Percentiles rank a stretch among this genome's conserved stretches.
Conservation (phyloP, 2,888 invertebrate species). For the Drosophila villosipedis region DNA sequence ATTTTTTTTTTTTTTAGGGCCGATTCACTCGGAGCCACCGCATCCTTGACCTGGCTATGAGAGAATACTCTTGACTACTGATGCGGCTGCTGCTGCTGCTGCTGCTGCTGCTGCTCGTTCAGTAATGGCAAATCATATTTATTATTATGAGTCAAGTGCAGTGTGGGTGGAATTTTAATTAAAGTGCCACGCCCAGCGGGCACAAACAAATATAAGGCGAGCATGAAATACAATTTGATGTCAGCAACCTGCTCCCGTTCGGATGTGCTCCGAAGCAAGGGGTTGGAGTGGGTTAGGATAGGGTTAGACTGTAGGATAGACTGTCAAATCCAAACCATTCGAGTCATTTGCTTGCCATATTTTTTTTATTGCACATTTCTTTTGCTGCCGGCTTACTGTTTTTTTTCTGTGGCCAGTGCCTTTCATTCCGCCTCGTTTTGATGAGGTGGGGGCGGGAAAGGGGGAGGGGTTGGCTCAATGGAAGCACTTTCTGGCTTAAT, state of each 20-base stretch:
- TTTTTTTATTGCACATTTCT: conserved; percentile 49
- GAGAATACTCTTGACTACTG: conserved; percentile 1
- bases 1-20: not conserved
- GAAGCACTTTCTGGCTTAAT: conserved; percentile 78
- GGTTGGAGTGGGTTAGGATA: not conserved
- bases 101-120: not conserved
- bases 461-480: conserved; percentile 27
- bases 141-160: conserved; percentile 60
- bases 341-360: conserved; percentile 53
- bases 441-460: not conserved
- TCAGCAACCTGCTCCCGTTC: conserved; percentile 8
- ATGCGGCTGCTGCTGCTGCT: not conserved
- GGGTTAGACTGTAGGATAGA: conserved; percentile 5
- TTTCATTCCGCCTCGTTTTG: conserved; percentile 47
- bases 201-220: conserved; percentile 40
- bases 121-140: conserved; percentile 52
- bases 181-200: conserved; percentile 70
- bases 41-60: conserved; percentile 19
- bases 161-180: conserved; percentile 62
- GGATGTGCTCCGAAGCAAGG: not conserved
- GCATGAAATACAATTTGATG: conserved; percentile 44
- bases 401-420: conserved; percentile 39
- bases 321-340: conserved; percentile 55
- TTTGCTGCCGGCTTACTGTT: conserved; percentile 31
- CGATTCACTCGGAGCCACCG: not conserved